These are phyloP conservation scores for Prietella phreatophila DNA, from an alignment of 2,113 vertebrate genomes.

Conservation along the genomic window DNA sequence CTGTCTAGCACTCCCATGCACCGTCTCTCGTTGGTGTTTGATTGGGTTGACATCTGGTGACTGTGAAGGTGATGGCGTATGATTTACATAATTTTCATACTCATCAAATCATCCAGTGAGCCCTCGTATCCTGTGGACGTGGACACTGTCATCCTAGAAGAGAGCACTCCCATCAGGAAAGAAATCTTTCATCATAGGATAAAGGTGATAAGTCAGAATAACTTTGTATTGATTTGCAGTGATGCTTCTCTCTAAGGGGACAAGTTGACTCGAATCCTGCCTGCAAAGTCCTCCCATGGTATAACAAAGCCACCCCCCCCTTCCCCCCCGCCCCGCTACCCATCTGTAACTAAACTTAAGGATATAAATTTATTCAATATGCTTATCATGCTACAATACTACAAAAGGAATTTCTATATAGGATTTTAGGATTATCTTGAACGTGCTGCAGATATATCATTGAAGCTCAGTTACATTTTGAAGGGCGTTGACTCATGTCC, in stretches of 20 bases:
- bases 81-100: conserved; percentile 8
- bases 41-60: background rate
- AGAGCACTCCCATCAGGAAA: conserved; percentile 1
- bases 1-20: background rate
- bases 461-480: conserved; percentile 37
- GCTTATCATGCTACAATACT: background rate
- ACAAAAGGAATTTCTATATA: conserved; percentile 54
- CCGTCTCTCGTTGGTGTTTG: background rate
- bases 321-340: background rate
- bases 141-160: conserved; percentile 3
- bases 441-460: conserved; percentile 23
- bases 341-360: conserved; percentile 15
- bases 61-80: background rate
- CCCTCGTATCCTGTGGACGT: background rate
- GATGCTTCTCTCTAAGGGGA: background rate
- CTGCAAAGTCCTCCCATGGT: background rate
- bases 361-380: background rate
- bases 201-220: conserved; percentile 7
- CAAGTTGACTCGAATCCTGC: conserved; percentile 8
- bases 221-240: conserved; percentile 14
- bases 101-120: background rate
- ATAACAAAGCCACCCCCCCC: background rate
- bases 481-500: conserved; percentile 43
- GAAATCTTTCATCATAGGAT: background rate
- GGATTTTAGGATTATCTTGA: conserved; percentile 15